Percentiles rank a stretch among this genome's conserved stretches.
These are phyloP conservation scores for Agrochola lota DNA, from an alignment of 2,888 invertebrate species.

Conservation along the genomic window DNA sequence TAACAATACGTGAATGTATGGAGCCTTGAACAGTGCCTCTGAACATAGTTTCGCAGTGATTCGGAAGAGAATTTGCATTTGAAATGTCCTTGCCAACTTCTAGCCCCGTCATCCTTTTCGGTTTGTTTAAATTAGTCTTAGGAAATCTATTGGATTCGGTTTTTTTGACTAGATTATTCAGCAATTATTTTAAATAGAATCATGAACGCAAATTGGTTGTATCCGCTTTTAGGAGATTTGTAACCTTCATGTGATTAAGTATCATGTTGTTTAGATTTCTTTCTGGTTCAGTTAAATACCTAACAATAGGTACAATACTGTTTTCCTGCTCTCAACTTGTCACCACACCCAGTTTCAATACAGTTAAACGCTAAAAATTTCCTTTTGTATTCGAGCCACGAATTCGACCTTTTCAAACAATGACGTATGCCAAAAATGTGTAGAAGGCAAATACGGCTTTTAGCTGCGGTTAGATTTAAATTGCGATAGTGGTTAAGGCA, in stretches of 20 bases:
- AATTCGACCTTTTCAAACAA: slow-evolving; percentile 53
- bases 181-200: slow-evolving; percentile 46
- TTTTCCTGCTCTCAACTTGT: slow-evolving; percentile 29
- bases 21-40: slow-evolving; percentile 60
- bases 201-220: slow-evolving; percentile 24
- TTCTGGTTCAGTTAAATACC: background rate
- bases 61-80: slow-evolving; percentile 57
- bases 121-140: slow-evolving; percentile 47
- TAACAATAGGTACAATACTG: background rate
- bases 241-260: slow-evolving; percentile 35
- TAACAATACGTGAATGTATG: slow-evolving; percentile 55
- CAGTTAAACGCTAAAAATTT: slow-evolving; percentile 60
- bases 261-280: slow-evolving; percentile 22
- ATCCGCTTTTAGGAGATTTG: slow-evolving; percentile 30
- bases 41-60: slow-evolving; percentile 51
- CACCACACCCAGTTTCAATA: slow-evolving; percentile 24
- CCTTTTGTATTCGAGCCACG: slow-evolving; percentile 61
- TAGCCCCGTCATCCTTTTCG: slow-evolving; percentile 50
- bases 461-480: slow-evolving; percentile 41
- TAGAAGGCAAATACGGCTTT: slow-evolving; percentile 41
- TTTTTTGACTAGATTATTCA: slow-evolving; percentile 40
- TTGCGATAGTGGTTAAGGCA: slow-evolving; percentile 18
- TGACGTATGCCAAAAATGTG: slow-evolving; percentile 47
- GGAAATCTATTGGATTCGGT: slow-evolving; percentile 40
- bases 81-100: slow-evolving; percentile 50